These are phyloP conservation scores for Labeo rohita DNA, from an alignment of 2,113 vertebrate species.

Conservation along the genomic window DNA sequence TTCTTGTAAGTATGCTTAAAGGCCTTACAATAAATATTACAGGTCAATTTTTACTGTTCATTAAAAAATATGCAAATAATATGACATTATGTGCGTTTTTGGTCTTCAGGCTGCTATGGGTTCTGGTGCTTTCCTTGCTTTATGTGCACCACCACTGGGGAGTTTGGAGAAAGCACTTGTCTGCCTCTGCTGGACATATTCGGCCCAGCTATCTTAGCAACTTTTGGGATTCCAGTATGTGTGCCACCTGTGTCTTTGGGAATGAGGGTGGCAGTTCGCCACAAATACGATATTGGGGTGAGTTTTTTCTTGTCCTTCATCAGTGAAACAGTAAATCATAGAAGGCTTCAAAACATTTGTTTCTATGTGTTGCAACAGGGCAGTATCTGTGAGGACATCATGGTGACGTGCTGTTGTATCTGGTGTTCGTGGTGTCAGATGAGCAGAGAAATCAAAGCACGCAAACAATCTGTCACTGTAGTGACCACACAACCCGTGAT, in stretches of 20 bases:
- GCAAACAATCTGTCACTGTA: not conserved
- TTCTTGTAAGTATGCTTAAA: slow-evolving; percentile 42
- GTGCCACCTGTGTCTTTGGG: slow-evolving; percentile 43
- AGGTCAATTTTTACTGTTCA: not conserved
- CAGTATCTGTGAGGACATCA: slow-evolving; percentile 47
- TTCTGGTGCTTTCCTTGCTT: slow-evolving; percentile 55
- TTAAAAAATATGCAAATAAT: not conserved
- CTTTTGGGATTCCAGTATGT: not conserved
- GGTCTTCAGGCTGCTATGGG: slow-evolving; percentile 45
- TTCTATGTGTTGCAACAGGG: slow-evolving; percentile 46
- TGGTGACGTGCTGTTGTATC: slow-evolving; percentile 47
- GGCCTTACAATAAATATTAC: not conserved
- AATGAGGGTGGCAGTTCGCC: slow-evolving; percentile 50
- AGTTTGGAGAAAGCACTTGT: slow-evolving; percentile 46
- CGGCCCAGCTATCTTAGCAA: not conserved
- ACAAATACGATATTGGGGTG: slow-evolving; percentile 50
- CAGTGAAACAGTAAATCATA: not conserved
- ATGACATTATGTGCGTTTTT: not conserved
- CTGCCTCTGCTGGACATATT: slow-evolving; percentile 47
- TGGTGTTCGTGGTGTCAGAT: slow-evolving; percentile 56
- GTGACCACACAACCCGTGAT: not conserved
- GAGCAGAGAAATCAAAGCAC: slow-evolving; percentile 44
- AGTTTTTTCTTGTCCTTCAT: not conserved
- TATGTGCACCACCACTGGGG: slow-evolving; percentile 16
- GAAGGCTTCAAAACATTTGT: not conserved